phyloP scores from a whole-genome alignment of 2,113 vertebrate species.

The Crotalus viridis region DNA sequence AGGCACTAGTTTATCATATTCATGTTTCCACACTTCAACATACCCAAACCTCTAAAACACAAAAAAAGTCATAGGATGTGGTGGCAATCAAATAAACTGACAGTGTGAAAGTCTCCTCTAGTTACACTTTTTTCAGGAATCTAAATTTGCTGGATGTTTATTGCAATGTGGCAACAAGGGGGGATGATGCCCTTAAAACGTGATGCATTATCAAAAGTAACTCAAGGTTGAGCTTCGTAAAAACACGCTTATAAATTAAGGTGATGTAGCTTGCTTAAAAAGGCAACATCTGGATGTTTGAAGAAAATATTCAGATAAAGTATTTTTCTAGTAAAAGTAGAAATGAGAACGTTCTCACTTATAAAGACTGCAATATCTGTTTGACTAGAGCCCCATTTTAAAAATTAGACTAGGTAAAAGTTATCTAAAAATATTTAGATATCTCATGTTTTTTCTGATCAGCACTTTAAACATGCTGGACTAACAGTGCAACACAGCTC shows the following conservation, averaged over 20 bases:
- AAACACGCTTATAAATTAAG: constrained; percentile 48
- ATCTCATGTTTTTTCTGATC: not conserved
- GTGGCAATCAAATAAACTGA: constrained; percentile 70
- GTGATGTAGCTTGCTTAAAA: constrained; percentile 66
- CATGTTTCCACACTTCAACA: constrained; percentile 70
- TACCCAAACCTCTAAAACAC: constrained; percentile 67
- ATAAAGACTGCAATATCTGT: constrained; percentile 59
- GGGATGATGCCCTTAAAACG: constrained; percentile 55
- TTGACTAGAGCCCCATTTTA: constrained; percentile 25
- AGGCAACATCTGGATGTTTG: constrained; percentile 60
- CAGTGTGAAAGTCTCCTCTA: constrained; percentile 70
- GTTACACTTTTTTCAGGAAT: constrained; percentile 70
- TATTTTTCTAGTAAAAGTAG: constrained; percentile 54
- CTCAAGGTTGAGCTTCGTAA: constrained; percentile 61
- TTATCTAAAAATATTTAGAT: not conserved
- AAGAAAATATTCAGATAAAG: constrained; percentile 51
- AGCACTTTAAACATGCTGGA: not conserved
- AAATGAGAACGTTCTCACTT: constrained; percentile 52
- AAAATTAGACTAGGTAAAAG: not conserved
- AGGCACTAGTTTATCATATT: constrained; percentile 94
- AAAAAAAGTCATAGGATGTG: constrained; percentile 70
- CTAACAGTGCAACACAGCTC: constrained; percentile 21
- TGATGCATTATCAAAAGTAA: constrained; percentile 57
- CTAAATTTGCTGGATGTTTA: constrained; percentile 54
- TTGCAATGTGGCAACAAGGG: constrained; percentile 62